Evolutionary conservation across 2,797 vertebrate species (phyloP), one percentile per base, ranked within the genome.

Genomic region (Phataginus tricuspis): DNA sequence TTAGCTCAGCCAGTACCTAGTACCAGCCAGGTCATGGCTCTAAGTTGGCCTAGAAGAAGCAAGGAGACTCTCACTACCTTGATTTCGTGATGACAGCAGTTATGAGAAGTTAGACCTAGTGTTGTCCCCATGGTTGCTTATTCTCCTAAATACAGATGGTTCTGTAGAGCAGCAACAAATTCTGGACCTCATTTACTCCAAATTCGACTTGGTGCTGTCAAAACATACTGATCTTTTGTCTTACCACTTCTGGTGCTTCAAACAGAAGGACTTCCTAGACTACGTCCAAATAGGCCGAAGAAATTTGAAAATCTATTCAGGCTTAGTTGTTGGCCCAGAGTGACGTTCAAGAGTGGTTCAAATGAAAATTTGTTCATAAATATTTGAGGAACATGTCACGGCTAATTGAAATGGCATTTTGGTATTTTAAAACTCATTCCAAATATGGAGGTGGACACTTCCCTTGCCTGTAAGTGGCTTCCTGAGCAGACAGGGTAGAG

Each of bases 281-380:
- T 55, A 82, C 49, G 42, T 37, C 53, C 61, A 92, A 96, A 55
- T 29, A 79, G 4, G 2, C 45, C 95, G 51, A 87, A 94, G 85
- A 85, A 90, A 86, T 74, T 37, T 64, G 53, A 94, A 97, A 95
- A 79, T 3, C 1, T 11, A 64, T 29, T 84, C 21, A 13, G 25
- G 80, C 55, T 85, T 34, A 79, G 27, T 25, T 82, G 51, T 88
- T 71, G 78, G 84, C 53, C 66, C 29, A 89, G 42, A 93, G 39
- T 71, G 64, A 42, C 72, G 68, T 69, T 68, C 51, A 90, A 90
- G 61, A 90, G 74, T 66, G 31, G 19, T 31, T 92, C 63, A 78
- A 80, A 71, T 72, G 34, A 92, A 93, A 96, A 94, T 19, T 2
- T 96, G 63, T 53, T 96, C 66, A 82, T 63, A 59, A 77, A 89